These are phyloP conservation scores for Microcebus murinus DNA, from an alignment of 2,113 vertebrate genomes.

Conservation along the genomic window DNA sequence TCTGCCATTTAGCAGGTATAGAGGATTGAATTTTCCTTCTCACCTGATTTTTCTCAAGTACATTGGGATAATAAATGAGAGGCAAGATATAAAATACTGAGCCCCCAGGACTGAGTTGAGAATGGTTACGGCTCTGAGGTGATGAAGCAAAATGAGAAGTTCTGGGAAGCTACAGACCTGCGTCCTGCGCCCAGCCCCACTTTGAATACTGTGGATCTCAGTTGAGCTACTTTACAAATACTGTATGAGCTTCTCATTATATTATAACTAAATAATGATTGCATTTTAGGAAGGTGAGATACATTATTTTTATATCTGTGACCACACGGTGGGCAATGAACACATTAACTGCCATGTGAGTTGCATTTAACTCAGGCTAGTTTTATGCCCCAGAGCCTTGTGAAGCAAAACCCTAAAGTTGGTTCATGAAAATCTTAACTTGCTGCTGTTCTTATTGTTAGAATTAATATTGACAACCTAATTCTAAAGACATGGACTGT, in stretches of 20 bases:
- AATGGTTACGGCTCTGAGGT: not conserved
- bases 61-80: not conserved
- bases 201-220: not conserved
- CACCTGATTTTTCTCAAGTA: not conserved
- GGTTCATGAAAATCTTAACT: no score
- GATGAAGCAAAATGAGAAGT: no score
- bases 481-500: no score
- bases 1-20: not conserved
- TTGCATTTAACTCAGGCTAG: no score
- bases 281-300: not conserved
- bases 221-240: accelerated
- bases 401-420: no score
- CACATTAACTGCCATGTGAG: no score
- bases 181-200: not conserved
- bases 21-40: not conserved
- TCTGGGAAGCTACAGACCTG: not conserved
- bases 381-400: no score
- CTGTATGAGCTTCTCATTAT: not conserved
- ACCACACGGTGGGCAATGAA: not conserved
- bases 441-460: no score
- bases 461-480: no score
- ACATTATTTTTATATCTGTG: not conserved
- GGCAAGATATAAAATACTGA: not conserved
- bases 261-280: not conserved
- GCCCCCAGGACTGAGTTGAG: not conserved